These are phyloP conservation scores for Hyposmocoma kahamanoa DNA, from an alignment of 1,140 invertebrate genomes.

Conservation along the genomic window DNA sequence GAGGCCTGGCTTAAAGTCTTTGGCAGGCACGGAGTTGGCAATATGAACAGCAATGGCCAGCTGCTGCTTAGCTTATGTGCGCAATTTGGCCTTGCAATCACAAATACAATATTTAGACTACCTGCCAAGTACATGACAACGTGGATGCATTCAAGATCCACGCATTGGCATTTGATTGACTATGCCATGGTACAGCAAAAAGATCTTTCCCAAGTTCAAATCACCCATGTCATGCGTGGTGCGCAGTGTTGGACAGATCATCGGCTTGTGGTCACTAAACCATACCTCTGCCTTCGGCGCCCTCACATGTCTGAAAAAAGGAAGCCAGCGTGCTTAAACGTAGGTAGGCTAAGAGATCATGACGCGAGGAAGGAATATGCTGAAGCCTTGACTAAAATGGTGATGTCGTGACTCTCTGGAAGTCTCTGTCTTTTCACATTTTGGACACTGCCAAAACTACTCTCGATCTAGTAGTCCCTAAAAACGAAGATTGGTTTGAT, in stretches of 20 bases:
- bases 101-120: not conserved
- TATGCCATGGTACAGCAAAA: constrained; percentile 22
- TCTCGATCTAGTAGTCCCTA: constrained; percentile 9
- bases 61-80: constrained; percentile 3
- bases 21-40: constrained; percentile 6
- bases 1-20: constrained; percentile 2
- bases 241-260: constrained; percentile 24
- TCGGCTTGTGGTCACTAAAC: constrained; percentile 16
- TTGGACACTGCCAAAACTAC: constrained; percentile 7
- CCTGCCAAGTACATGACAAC: constrained; percentile 3
- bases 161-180: constrained; percentile 25
- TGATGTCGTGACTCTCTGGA: constrained; percentile 9
- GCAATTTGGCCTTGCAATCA: constrained; percentile 4
- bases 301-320: constrained; percentile 8
- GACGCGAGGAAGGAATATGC: constrained; percentile 7
- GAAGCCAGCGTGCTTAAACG: constrained; percentile 9
- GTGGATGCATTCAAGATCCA: constrained; percentile 13
- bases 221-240: constrained; percentile 28
- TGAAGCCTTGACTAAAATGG: not conserved
- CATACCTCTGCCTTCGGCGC: constrained; percentile 13
- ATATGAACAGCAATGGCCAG: constrained; percentile 8
- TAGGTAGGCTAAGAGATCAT: constrained; percentile 9
- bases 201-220: constrained; percentile 20
- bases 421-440: constrained; percentile 10
- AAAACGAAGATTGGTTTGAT: constrained; percentile 23